phyloP scores from a whole-genome alignment of 2,113 vertebrate genomes.

The Cavia porcellus region DNA sequence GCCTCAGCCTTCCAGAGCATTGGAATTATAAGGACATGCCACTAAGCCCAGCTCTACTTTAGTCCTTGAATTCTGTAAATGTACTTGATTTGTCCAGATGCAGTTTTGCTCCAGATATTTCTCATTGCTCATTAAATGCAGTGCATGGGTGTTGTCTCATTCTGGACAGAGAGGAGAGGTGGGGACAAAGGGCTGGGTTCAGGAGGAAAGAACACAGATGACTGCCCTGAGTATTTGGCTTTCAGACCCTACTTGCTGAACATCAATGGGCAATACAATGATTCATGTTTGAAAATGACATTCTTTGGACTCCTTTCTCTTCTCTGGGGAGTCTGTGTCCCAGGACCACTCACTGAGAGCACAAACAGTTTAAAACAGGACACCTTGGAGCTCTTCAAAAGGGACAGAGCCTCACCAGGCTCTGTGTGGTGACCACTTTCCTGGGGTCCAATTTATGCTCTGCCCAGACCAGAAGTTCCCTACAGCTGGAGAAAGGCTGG shows the following conservation, averaged over 20 bases:
- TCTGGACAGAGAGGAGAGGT: not conserved
- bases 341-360: not conserved
- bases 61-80: not conserved
- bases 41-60: not conserved
- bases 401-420: not conserved
- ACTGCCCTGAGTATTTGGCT: not conserved
- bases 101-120: not conserved
- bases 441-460: not conserved
- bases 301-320: not conserved
- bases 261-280: not conserved
- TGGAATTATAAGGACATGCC: not conserved
- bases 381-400: not conserved
- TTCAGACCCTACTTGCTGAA: not conserved
- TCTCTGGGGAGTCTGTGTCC: not conserved
- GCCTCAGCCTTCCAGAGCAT: not conserved
- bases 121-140: not conserved
- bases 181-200: not conserved
- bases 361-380: not conserved
- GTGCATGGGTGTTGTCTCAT: not conserved
- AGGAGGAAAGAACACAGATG: not conserved
- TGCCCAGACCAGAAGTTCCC: not conserved
- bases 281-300: not conserved
- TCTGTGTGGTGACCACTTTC: not conserved
- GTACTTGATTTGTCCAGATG: not conserved
- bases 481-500: not conserved